phyloP scores from a whole-genome alignment of 1,140 invertebrate genomes.

The Panagrolaimus sp. region DNA sequence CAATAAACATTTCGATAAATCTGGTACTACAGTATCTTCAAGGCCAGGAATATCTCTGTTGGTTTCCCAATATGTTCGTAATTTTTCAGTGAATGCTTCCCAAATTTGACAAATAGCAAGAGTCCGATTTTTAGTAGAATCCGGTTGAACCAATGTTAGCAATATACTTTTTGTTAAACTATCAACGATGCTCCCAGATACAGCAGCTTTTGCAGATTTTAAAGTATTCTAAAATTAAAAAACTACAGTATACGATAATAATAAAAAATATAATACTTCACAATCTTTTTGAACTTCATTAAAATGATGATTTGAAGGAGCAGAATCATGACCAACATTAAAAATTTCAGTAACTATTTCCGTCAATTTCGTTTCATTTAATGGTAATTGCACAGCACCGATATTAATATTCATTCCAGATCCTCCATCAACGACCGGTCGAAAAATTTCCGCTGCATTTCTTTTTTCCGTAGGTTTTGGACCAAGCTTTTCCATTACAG shows the following conservation, averaged over 20 bases:
- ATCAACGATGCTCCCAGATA: not conserved
- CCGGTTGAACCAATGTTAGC: not conserved
- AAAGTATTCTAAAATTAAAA: not conserved
- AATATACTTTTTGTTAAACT: not conserved
- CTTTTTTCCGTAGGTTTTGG: too few relatives aligned
- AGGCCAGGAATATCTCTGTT: constrained; percentile 13
- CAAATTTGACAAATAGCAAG: constrained; percentile 1
- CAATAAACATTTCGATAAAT: constrained; percentile 78
- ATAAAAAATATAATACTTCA: not conserved
- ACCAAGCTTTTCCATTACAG: not conserved
- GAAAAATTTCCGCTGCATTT: not conserved
- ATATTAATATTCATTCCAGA: not conserved
- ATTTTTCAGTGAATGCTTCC: constrained; percentile 2
- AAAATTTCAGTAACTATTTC: not conserved
- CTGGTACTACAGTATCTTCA: constrained; percentile 53
- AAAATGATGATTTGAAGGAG: not conserved
- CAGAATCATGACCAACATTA: not conserved
- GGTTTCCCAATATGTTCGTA: constrained; percentile 14
- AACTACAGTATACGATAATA: not conserved
- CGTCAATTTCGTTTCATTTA: constrained; percentile 3
- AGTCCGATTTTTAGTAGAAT: not conserved
- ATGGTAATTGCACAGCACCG: not conserved
- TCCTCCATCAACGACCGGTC: not conserved
- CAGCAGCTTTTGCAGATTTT: not conserved
- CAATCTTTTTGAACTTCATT: constrained; percentile 5